Base-by-base conservation (phyloP, 2,113 vertebrate species). In the Seriola rivoliana region DNA sequence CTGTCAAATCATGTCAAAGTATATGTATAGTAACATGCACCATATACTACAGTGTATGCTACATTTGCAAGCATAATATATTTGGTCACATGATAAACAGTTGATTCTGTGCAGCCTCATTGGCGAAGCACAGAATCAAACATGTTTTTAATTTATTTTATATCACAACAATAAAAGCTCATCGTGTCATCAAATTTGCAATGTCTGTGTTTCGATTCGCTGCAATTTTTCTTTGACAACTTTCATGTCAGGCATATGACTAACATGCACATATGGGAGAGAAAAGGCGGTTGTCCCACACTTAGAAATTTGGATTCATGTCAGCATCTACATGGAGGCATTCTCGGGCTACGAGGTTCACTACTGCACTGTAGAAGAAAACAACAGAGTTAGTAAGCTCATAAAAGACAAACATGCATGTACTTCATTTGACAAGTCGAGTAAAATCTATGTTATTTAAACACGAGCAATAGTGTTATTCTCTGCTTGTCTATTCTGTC, bases 191-290 rank as follows among this genome's bases (percentile, higher is more conserved):
- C 19, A 52, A 52, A 25, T 3, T 29, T 42, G 23, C 52, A 38
- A 17, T 14, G 1, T 62, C 1, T 19, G 5, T 50, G 19, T 52
- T 75, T 50, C 63, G 3, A 57, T 65, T 36, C 3, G 25, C 12
- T 62, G 10, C 36, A 1, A 16, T 71, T 68, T 54, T 54, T 44
- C 38, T 62, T 46, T 82, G 89, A 81, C 92, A 93, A 92, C 91
- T 91, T 93, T 92, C 91, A 91, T 93, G 90, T 76, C 29, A 63
- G 38, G 90, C 87, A 89, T 90, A 85, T 5, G 4, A 17, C 17
- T 71, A 36, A 89, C 78, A 78, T 82, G 83, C 75, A 74, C 46
- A 8, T 71, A 46, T 70, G 54, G 64, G 65, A 80, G 34, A 16
- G 55, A 68, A 60, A 73, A n/a, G 80, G 64, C 7, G 14, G 13